phyloP scores from a whole-genome alignment of 2,797 vertebrate species.

The Diceros bicornis region DNA sequence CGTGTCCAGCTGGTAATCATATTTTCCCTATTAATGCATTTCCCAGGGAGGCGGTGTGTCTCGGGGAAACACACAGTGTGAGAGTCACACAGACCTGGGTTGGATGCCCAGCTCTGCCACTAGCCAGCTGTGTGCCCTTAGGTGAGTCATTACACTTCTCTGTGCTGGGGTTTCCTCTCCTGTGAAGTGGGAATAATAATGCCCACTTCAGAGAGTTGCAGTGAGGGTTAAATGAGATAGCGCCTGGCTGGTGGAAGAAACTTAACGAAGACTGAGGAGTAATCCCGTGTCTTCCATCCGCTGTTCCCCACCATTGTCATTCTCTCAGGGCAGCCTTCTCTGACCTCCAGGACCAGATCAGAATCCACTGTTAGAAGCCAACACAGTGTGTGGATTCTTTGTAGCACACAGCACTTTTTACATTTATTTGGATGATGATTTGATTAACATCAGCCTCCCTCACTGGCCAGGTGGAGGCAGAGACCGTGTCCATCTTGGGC shows the following conservation, averaged over 20 bases:
- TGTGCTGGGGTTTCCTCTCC: neutral
- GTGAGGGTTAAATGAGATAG: neutral
- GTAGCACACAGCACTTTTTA: neutral
- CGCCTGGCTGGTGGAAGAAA: neutral
- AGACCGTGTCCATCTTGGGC: neutral
- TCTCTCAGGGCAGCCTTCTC: neutral
- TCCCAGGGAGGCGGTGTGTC: neutral
- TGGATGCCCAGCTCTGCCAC: neutral
- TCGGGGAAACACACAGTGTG: no score
- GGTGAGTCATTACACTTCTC: neutral
- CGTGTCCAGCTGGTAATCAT: neutral
- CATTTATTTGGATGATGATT: neutral
- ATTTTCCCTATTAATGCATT: neutral
- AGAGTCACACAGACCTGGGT: neutral
- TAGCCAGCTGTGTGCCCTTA: neutral
- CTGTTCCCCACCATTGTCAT: neutral
- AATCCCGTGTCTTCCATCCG: neutral
- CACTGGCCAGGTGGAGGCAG: neutral
- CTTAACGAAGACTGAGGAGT: neutral
- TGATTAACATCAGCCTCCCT: neutral
- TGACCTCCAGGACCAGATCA: neutral
- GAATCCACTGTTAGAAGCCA: neutral
- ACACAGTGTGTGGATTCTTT: rapidly evolving
- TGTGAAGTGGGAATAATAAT: neutral
- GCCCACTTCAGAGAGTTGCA: neutral